phyloP scores from a whole-genome alignment of 2,797 vertebrate species.

The Myiothlypis chrysogaster region DNA sequence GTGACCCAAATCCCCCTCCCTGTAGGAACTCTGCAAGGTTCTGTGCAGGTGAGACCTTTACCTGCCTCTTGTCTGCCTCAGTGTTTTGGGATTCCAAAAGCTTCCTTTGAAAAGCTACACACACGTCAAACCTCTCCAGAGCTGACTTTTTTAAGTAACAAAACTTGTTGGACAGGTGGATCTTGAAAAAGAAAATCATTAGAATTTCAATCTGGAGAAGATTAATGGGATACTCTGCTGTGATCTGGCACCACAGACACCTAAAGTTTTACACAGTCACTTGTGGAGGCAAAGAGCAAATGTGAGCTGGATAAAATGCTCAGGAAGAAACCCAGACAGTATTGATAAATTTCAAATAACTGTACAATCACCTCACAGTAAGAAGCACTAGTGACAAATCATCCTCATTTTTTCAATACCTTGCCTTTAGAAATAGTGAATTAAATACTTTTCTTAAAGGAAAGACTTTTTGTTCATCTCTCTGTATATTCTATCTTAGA shows the following conservation, averaged over 20 bases:
- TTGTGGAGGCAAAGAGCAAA: neutral
- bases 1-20: neutral
- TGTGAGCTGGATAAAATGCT: neutral
- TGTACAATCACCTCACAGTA: neutral
- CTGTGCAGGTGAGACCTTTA: neutral
- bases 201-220: conserved; percentile 2
- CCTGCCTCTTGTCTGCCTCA: neutral
- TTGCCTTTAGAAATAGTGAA: neutral
- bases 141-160: neutral
- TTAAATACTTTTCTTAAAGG: neutral
- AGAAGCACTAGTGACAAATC: neutral
- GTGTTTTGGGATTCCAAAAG: neutral
- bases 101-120: neutral
- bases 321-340: neutral
- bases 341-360: neutral
- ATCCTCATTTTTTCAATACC: neutral
- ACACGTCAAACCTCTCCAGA: neutral
- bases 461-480: neutral
- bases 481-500: neutral
- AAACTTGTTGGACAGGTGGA: neutral
- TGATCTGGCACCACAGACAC: neutral
- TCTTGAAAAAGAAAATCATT: conserved; percentile 10
- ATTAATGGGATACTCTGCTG: neutral
- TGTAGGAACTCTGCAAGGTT: neutral
- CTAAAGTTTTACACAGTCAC: neutral